These are phyloP conservation scores for Calosoma granatense DNA, from an alignment of 1,140 invertebrate species.

Conservation along the genomic window DNA sequence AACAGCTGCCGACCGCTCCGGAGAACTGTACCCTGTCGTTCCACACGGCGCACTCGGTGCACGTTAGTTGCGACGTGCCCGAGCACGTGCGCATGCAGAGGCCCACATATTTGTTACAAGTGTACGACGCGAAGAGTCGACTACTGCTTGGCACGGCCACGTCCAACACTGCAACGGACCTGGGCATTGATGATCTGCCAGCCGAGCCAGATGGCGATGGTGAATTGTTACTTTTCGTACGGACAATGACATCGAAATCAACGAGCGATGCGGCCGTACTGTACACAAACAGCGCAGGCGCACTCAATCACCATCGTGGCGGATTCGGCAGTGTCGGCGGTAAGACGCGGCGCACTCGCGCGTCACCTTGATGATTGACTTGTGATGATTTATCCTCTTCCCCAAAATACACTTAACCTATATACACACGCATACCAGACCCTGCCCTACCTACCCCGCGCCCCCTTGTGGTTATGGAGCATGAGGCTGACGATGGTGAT, in stretches of 20 bases:
- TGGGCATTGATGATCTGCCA: constrained; percentile 39
- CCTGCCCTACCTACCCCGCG: neutral
- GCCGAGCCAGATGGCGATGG: constrained; percentile 32
- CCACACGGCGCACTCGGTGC: constrained; percentile 36
- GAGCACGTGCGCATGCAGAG: constrained; percentile 30
- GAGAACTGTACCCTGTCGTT: constrained; percentile 40
- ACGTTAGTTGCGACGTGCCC: constrained; percentile 37
- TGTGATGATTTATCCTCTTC: neutral
- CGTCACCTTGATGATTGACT: constrained; percentile 31
- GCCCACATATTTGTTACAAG: constrained; percentile 42
- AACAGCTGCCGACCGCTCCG: constrained; percentile 21
- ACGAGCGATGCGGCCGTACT: constrained; percentile 43
- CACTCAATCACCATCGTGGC: constrained; percentile 12
- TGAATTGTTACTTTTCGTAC: constrained; percentile 40
- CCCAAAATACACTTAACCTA: neutral
- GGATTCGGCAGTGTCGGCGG: constrained; percentile 26
- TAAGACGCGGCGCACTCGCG: constrained; percentile 36
- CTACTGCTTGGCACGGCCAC: constrained; percentile 40
- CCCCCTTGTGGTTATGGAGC: neutral
- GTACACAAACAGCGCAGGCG: constrained; percentile 27
- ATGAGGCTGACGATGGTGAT: neutral
- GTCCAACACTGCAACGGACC: constrained; percentile 37
- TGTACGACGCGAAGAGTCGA: constrained; percentile 41
- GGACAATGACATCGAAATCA: constrained; percentile 38
- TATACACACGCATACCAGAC: neutral